Conservation (phyloP, 2,113 vertebrate genomes). For the Connochaetes taurinus region DNA sequence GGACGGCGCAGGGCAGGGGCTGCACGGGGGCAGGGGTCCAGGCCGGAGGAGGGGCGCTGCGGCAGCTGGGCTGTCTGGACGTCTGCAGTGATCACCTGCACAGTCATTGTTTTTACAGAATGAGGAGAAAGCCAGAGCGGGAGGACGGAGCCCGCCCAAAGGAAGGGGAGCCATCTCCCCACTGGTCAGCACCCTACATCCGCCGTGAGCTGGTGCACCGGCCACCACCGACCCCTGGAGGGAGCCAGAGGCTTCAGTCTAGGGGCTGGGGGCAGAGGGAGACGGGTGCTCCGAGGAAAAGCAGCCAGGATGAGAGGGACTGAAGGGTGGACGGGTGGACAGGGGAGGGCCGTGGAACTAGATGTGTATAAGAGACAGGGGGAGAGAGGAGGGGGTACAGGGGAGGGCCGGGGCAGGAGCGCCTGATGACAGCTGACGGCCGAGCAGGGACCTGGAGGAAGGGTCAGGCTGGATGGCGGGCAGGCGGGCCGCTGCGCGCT, state of each 20-base stretch:
- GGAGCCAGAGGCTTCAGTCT: neutral
- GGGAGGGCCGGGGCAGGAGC: neutral
- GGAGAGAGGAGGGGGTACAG: fast-evolving
- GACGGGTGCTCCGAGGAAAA: neutral
- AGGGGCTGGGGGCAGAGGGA: neutral
- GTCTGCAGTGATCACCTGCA: neutral
- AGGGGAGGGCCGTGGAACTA: fast-evolving
- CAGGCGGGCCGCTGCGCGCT: neutral
- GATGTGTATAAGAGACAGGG: too few relatives aligned
- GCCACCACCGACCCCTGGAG: too few relatives aligned
- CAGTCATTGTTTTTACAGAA: neutral
- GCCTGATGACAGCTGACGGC: fast-evolving
- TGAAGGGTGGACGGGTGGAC: fast-evolving
- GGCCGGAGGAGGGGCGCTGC: fast-evolving
- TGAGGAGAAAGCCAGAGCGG: neutral
- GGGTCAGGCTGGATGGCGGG: neutral
- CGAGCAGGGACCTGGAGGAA: neutral
- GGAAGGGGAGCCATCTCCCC: neutral
- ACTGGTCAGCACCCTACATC: neutral
- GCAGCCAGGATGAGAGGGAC: neutral
- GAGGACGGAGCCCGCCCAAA: fast-evolving
- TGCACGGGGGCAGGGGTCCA: fast-evolving
- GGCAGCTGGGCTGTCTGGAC: fast-evolving
- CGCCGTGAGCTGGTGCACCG: fast-evolving
- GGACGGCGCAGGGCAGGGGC: neutral